Evolutionary conservation across 2,113 vertebrate genomes (phyloP).

Genomic region (Mohoua ochrocephala): DNA sequence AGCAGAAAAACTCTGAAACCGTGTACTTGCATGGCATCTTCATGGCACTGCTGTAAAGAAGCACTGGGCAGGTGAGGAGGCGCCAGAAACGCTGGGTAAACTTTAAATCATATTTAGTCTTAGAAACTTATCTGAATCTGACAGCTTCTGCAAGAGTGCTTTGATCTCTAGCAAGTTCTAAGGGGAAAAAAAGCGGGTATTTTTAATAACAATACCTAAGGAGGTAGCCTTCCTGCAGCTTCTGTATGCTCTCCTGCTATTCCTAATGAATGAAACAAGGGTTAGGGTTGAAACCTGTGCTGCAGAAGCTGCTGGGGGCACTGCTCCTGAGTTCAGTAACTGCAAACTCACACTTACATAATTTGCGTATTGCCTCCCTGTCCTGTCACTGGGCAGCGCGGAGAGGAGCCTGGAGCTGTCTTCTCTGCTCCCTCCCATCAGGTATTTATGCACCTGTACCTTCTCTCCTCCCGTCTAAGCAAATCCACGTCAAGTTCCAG

Average conservation of each 20-base stretch:
- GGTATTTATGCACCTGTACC: neutral
- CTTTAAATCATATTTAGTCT: neutral
- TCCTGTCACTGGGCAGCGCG: neutral
- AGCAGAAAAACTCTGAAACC: neutral
- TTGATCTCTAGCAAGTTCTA: neutral
- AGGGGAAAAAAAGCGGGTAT: accelerated
- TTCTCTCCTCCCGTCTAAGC: neutral
- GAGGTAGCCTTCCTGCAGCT: neutral
- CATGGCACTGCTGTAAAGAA: neutral
- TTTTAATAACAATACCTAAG: neutral
- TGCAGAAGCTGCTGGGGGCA: neutral
- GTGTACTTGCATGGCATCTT: neutral
- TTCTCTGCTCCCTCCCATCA: neutral
- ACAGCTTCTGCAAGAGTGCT: neutral
- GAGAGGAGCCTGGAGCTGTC: neutral
- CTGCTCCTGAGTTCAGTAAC: neutral
- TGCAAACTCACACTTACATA: neutral
- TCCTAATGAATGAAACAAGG: neutral
- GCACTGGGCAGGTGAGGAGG: neutral
- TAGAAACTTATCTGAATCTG: neutral
- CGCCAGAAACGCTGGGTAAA: neutral
- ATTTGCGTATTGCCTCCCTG: neutral
- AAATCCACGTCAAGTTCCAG: neutral
- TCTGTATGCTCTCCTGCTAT: neutral
- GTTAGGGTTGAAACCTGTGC: neutral